Percentiles rank a stretch among this genome's conserved stretches.
Conservation (phyloP, 2,797 vertebrate genomes). For the Cebuella pygmaea region DNA sequence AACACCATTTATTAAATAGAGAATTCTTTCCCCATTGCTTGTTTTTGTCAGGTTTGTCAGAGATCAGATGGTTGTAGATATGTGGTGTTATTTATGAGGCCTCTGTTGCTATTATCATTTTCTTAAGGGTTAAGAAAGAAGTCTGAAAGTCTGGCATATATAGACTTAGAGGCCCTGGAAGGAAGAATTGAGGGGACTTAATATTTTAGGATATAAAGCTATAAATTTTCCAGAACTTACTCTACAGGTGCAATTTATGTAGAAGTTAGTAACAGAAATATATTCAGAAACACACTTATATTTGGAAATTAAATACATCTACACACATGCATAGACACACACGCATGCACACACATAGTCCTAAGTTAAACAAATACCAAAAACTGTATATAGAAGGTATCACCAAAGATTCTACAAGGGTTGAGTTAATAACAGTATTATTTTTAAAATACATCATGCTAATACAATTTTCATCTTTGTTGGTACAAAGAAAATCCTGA, state of each 20-base stretch:
- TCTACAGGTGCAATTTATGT: neutral
- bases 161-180: neutral
- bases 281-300: neutral
- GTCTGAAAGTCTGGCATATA: neutral
- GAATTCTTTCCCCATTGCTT: no score
- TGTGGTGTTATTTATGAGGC: no score
- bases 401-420: neutral
- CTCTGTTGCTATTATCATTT: no score
- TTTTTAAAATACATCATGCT: neutral
- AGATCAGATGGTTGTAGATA: no score
- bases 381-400: neutral
- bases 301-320: neutral
- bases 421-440: neutral
- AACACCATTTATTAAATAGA: no score
- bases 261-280: neutral
- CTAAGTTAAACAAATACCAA: neutral
- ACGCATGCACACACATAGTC: no score
- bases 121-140: no score
- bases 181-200: neutral
- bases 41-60: no score
- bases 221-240: neutral
- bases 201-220: neutral
- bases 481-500: neutral
- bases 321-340: neutral
- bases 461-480: neutral